Percentiles rank a stretch among this genome's conserved stretches.
phyloP scores from a whole-genome alignment of 2,888 invertebrate species.

The Trichacis sp. region DNA sequence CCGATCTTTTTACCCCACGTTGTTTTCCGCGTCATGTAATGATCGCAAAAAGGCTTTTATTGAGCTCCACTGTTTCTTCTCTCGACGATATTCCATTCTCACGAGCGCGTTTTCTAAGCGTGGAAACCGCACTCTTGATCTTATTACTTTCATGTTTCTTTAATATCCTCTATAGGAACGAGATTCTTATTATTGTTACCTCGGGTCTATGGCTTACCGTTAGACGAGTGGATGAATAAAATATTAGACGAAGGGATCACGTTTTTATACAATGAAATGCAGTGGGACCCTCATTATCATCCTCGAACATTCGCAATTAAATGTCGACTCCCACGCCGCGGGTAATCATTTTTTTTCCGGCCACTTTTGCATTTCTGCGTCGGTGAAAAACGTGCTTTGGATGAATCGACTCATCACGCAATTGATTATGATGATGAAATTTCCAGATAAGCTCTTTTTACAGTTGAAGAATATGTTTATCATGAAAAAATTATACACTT shows the following conservation, averaged over 20 bases:
- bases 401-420: too few species aligned
- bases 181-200: slow-evolving; percentile 36
- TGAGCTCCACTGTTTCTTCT: slow-evolving; percentile 4
- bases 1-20: neutral
- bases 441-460: too few species aligned
- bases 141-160: slow-evolving; percentile 46
- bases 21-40: neutral
- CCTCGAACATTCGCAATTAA: slow-evolving; percentile 34
- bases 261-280: slow-evolving; percentile 19
- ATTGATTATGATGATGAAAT: too few species aligned
- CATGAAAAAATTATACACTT: too few species aligned
- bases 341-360: slow-evolving; percentile 6
- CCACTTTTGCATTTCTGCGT: neutral
- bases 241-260: slow-evolving; percentile 34
- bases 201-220: slow-evolving; percentile 35
- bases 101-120: slow-evolving; percentile 36
- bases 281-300: slow-evolving; percentile 35
- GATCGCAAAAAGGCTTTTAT: slow-evolving; percentile 2
- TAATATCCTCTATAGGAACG: slow-evolving; percentile 37
- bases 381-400: too few species aligned
- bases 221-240: slow-evolving; percentile 39
- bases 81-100: slow-evolving; percentile 27
- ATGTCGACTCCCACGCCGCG: slow-evolving; percentile 35
- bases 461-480: too few species aligned
- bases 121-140: slow-evolving; percentile 36